phyloP scores from a whole-genome alignment of 2,888 invertebrate genomes.

The Campopleginae sp. region DNA sequence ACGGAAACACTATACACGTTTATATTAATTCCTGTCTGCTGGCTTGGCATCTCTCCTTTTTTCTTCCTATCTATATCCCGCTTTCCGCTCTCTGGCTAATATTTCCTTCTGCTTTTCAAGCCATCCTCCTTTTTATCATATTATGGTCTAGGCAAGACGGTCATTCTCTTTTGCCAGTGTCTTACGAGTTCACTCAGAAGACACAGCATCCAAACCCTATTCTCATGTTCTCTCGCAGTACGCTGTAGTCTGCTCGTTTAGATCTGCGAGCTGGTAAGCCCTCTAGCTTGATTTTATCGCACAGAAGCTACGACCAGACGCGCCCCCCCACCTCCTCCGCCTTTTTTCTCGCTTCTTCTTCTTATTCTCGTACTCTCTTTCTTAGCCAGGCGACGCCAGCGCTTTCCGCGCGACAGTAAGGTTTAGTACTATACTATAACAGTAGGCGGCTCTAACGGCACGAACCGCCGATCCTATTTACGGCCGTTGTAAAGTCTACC shows the following conservation, averaged over 20 bases:
- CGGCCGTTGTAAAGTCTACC: constrained; percentile 60
- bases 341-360: constrained; percentile 1
- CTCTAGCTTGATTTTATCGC: constrained; percentile 64
- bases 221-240: constrained; percentile 31
- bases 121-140: constrained; percentile 10
- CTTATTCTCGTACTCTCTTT: constrained; percentile 14
- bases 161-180: constrained; percentile 2
- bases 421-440: constrained; percentile 47
- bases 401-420: constrained; percentile 32
- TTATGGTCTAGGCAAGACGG: constrained; percentile 26
- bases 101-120: constrained; percentile 8
- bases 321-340: constrained; percentile 24
- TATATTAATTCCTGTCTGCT: constrained; percentile 9
- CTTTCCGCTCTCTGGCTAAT: constrained; percentile 10
- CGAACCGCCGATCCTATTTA: constrained; percentile 60
- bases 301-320: constrained; percentile 63
- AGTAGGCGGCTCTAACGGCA: constrained; percentile 15
- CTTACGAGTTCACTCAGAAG: constrained; percentile 8
- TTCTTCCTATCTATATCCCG: constrained; percentile 1
- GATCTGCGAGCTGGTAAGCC: constrained; percentile 59
- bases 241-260: constrained; percentile 45
- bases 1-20: constrained; percentile 11
- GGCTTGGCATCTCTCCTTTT: background rate
- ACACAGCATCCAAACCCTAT: constrained; percentile 19
- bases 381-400: constrained; percentile 10